phyloP scores from a whole-genome alignment of 2,797 vertebrate species.

The Xenentodon cancila region DNA sequence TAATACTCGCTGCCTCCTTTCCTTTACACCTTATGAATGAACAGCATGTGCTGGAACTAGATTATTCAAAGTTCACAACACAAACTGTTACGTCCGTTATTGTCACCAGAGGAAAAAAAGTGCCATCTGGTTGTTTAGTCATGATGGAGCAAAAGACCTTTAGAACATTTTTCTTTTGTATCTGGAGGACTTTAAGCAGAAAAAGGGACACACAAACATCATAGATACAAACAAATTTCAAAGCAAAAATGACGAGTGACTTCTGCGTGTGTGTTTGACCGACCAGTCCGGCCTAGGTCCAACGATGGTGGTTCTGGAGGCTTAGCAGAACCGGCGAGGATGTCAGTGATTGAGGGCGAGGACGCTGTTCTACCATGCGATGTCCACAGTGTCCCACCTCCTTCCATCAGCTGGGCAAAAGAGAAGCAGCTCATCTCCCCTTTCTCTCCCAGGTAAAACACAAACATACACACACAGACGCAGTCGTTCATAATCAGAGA shows the following conservation, averaged over 20 bases:
- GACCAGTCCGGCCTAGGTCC: constrained; percentile 90
- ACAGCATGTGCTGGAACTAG: too few relatives aligned
- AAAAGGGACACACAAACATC: neutral
- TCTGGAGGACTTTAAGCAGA: too few relatives aligned
- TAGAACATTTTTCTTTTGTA: too few relatives aligned
- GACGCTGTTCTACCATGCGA: constrained; percentile 91
- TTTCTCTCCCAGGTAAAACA: constrained; percentile 89
- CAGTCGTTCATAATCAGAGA: too few relatives aligned
- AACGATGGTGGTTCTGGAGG: constrained; percentile 57
- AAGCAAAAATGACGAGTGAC: neutral
- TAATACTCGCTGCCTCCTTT: too few relatives aligned
- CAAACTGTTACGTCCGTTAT: neutral
- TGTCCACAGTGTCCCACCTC: constrained; percentile 91
- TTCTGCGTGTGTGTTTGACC: constrained; percentile 5
- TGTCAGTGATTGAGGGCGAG: constrained; percentile 86
- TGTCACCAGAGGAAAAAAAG: neutral
- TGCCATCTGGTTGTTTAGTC: neutral
- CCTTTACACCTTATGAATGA: too few relatives aligned
- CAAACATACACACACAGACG: too few relatives aligned
- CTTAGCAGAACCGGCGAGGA: constrained; percentile 75
- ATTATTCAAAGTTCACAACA: too few relatives aligned
- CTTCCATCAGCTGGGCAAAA: constrained; percentile 93
- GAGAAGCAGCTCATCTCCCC: constrained; percentile 94
- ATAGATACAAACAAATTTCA: neutral
- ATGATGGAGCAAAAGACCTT: too few relatives aligned